phyloP scores from a whole-genome alignment of 2,113 vertebrate species.

The Polypterus bichir region DNA sequence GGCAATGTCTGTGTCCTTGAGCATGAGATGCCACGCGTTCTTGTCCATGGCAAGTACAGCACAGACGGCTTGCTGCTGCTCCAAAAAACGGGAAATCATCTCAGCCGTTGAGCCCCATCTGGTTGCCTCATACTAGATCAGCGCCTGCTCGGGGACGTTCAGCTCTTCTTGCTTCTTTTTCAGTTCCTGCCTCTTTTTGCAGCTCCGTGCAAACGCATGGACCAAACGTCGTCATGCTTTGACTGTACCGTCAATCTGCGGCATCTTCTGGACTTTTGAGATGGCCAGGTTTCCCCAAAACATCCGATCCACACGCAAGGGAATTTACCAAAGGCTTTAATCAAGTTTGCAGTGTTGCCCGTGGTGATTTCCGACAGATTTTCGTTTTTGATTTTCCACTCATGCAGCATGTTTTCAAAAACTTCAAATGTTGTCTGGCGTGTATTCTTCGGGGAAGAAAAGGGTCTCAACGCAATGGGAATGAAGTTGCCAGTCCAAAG shows the following conservation, averaged over 20 bases:
- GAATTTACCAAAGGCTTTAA: no score
- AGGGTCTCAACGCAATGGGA: no score
- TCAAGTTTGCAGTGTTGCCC: no score
- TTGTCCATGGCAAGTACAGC: conserved; percentile 18
- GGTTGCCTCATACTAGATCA: conserved; percentile 15
- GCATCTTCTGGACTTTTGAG: conserved; percentile 7
- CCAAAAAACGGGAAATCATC: conserved; percentile 16
- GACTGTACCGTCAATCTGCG: conserved; percentile 2
- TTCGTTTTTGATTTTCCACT: no score
- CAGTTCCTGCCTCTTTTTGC: conserved; percentile 4
- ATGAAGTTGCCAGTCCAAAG: no score
- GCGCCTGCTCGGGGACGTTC: conserved; percentile 2
- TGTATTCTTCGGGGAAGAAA: no score
- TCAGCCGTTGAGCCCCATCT: conserved; percentile 12
- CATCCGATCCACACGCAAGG: no score
- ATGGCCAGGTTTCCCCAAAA: conserved; percentile 9
- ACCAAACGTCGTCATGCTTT: conserved; percentile 1
- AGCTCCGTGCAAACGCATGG: conserved; percentile 6
- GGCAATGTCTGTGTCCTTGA: conserved; percentile 1
- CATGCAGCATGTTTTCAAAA: no score
- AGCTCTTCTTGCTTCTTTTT: conserved; percentile 8
- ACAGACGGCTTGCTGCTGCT: conserved; percentile 25
- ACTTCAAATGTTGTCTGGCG: no score
- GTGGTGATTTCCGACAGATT: no score
- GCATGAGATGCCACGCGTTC: conserved; percentile 10